Base-by-base conservation (phyloP, 2,113 vertebrate genomes). In the Daubentonia madagascariensis region DNA sequence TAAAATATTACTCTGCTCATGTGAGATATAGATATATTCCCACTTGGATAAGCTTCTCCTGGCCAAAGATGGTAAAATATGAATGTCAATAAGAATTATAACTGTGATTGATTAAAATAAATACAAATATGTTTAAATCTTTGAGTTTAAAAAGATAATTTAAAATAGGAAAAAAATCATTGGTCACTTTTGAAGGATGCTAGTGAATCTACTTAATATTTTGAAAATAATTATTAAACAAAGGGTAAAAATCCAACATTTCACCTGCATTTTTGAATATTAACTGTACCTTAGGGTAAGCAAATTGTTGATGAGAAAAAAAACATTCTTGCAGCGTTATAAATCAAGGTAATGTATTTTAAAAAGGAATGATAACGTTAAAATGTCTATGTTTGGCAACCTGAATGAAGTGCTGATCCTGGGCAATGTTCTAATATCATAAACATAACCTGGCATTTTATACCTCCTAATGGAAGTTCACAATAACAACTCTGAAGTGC, bases 181-280 rank as follows among this genome's bases (percentile, higher is more conserved):
- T 48, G 20, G 11, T 68, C 48, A 63, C 7, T 88, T 91, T 91
- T 59, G 67, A 35, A 76, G 8, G 9, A 68, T 52, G 4, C 16
- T 75, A 50, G 28, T 43, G 50, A 81, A 67, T 13, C 14, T 83
- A 45, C 16, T 59, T 35, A 75, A 50, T 87, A 68, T 68, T 91
- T 88, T 91, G 8, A 88, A 94, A 94, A 76, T 87, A 30, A 89
- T 68, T 70, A 78, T 76, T 78, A 48, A 84, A 50, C 83, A 67
- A 61, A 94, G 13, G 13, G 3, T 48, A 90, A 94, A 85, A 79
- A 20, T 73, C 9, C 25, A 68, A 35, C 35, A 61, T 89, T 78
- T 84, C 11, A 43, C 8, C 18, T 84, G 35, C 25, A 68, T 84
- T 81, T 87, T 89, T 76, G 10, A 43, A 18, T 76, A 61, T 57